Percentiles rank a stretch among this genome's conserved stretches.
Conservation (phyloP, 2,113 vertebrate genomes). For the Urocolius indicus region DNA sequence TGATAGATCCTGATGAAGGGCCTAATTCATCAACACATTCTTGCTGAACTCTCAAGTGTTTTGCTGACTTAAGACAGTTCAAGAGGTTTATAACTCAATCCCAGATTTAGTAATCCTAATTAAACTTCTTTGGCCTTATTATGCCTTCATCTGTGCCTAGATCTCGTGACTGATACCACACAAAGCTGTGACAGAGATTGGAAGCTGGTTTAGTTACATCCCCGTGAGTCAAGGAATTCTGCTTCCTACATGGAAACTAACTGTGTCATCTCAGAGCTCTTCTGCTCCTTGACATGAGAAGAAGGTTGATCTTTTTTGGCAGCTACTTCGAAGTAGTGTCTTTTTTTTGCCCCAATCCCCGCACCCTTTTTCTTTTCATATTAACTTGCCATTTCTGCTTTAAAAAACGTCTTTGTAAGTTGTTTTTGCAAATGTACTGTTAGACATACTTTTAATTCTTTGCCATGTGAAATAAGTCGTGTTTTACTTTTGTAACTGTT, state of each 20-base stretch:
- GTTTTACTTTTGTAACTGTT: background rate
- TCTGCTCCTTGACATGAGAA: background rate
- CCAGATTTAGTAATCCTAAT: slow-evolving; percentile 18
- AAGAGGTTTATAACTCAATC: slow-evolving; percentile 4
- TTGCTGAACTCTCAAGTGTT: background rate
- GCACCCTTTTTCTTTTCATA: accelerated
- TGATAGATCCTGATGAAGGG: background rate
- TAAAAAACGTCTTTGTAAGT: background rate
- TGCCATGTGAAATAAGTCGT: background rate
- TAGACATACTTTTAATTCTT: background rate
- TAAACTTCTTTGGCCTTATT: slow-evolving; percentile 25
- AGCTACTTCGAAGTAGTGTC: background rate
- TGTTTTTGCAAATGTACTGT: background rate
- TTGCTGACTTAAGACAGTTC: background rate
- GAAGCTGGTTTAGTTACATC: background rate
- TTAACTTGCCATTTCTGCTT: background rate
- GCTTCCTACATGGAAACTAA: background rate
- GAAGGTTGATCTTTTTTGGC: background rate
- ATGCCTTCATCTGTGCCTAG: background rate
- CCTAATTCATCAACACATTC: slow-evolving; percentile 11
- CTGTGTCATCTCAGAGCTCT: background rate
- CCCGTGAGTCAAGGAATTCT: background rate
- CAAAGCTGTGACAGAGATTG: background rate
- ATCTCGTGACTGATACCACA: background rate
- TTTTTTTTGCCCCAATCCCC: background rate